Percentiles rank a stretch among this genome's conserved stretches.
These are phyloP conservation scores for Porites lutea DNA, from an alignment of 64 coral and sea anemone genomes.

Conservation along the genomic window DNA sequence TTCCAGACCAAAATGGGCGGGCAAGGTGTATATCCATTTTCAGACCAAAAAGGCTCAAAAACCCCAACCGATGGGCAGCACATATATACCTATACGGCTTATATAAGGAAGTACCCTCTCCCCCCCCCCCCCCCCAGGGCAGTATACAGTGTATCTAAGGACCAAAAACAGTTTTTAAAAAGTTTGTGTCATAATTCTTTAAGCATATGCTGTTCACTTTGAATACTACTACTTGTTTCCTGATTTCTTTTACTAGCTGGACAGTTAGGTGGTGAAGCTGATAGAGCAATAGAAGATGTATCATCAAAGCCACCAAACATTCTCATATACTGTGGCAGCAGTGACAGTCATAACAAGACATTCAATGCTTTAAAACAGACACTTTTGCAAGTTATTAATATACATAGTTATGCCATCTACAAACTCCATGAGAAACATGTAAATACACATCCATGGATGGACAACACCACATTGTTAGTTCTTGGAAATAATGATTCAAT, in stretches of 20 bases:
- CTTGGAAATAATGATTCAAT: constrained; percentile 27
- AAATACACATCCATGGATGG: constrained; percentile 59
- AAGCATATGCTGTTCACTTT: too few species aligned
- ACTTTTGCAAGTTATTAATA: constrained; percentile 46
- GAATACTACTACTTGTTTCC: background rate
- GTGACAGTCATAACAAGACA: background rate
- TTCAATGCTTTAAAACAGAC: constrained; percentile 44
- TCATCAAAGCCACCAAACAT: constrained; percentile 72
- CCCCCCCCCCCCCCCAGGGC: too few species aligned
- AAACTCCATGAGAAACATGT: constrained; percentile 56
- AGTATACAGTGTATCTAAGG: too few species aligned
- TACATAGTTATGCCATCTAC: constrained; percentile 78
- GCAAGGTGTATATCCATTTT: too few species aligned
- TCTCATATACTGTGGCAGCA: constrained; percentile 61
- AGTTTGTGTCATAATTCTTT: too few species aligned
- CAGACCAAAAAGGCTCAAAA: too few species aligned
- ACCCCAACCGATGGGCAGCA: too few species aligned
- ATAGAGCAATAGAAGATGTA: background rate
- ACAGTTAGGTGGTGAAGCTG: background rate
- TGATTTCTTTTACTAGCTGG: too few species aligned
- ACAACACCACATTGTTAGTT: constrained; percentile 71
- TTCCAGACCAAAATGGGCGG: too few species aligned
- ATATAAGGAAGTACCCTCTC: too few species aligned
- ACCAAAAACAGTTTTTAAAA: too few species aligned
- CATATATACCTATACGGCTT: too few species aligned